A percentile compares a stretch with the other conserved stretches of the same genome.
Evolutionary conservation across 1,140 invertebrate genomes (phyloP).

Genomic region (Ceratosolen solmsi): DNA sequence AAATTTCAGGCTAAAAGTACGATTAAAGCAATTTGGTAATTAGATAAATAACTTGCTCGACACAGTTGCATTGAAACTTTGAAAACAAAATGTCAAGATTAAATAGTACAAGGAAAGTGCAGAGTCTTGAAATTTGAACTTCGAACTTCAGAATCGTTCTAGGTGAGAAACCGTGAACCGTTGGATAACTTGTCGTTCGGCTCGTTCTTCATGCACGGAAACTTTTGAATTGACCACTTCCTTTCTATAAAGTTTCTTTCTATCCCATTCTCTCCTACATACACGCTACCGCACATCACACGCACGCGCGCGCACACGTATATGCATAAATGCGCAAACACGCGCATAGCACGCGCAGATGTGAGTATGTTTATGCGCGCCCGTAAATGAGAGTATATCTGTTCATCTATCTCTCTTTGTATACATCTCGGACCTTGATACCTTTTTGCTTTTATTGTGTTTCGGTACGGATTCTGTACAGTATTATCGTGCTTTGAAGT

Average conservation of each 20-base stretch:
- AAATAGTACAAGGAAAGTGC: not conserved
- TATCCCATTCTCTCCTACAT: not conserved
- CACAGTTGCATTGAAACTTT: too few relatives aligned
- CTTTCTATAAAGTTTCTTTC: not conserved
- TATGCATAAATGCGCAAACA: too few relatives aligned
- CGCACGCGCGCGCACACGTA: too few relatives aligned
- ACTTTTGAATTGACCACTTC: constrained; percentile 34
- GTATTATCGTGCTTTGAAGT: not conserved
- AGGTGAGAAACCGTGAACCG: constrained; percentile 30
- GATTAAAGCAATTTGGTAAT: too few relatives aligned
- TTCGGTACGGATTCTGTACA: not conserved
- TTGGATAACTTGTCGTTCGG: not conserved
- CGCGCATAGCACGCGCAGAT: too few relatives aligned
- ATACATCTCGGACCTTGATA: not conserved
- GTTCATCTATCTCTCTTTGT: not conserved
- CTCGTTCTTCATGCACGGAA: not conserved
- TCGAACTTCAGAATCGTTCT: constrained; percentile 6
- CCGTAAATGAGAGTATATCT: not conserved
- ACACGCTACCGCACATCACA: too few relatives aligned
- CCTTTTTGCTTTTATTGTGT: not conserved
- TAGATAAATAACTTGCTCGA: not conserved
- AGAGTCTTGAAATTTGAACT: not conserved
- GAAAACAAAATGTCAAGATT: too few relatives aligned
- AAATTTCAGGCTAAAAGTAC: too few relatives aligned
- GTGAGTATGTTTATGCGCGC: not conserved